Evolutionary conservation across 2,888 invertebrate genomes (phyloP), one percentile per base, ranked within the genome.

Genomic region (Ennomos erosarius): DNA sequence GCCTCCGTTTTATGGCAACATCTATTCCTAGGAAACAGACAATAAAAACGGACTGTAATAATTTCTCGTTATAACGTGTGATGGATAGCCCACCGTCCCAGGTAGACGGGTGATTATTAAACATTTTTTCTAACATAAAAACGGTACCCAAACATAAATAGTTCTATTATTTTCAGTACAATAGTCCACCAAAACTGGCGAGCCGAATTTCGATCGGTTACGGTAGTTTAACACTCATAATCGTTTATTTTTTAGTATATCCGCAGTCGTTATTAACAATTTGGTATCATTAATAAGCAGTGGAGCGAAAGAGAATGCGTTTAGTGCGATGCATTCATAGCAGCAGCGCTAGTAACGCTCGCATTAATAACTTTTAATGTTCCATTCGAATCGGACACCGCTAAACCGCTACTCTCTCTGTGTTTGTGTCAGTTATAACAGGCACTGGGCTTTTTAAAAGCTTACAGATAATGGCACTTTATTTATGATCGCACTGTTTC

Each of bases 211-310:
- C 82, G 78, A 90, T 91, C 86, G 74, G 91, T 86, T 81, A 90
- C 88, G 91, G 85, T 84, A 85, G 85, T 90, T 91, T 88, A 90
- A 88, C 89, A 86, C 82, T 81, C 77, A 84, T 88, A 88, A 92
- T 90, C 84, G 87, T 78, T 60, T 84, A 84, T 86, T 90, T 88
- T 90, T 89, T 85, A 82, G 79, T 80, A 74, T 78, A 75, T 75
- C 81, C 76, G 74, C 77, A 68, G 65, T 64, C 77, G 85, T 85
- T 88, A 88, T 87, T 89, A 88, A 88, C 82, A 77, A 89, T 88
- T 86, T 87, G 76, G 81, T 81, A 84, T 87, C 86, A 87, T 88
- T 88, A 90, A 88, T 85, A 87, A 85, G 81, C 88, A 86, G 74
- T 81, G 79, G 78, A 88, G 81, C 85, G 85, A 79, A 79, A 81